Percentiles rank a stretch among this genome's conserved stretches.
phyloP scores from a whole-genome alignment of 2,113 vertebrate genomes.

The Myotis davidii region DNA sequence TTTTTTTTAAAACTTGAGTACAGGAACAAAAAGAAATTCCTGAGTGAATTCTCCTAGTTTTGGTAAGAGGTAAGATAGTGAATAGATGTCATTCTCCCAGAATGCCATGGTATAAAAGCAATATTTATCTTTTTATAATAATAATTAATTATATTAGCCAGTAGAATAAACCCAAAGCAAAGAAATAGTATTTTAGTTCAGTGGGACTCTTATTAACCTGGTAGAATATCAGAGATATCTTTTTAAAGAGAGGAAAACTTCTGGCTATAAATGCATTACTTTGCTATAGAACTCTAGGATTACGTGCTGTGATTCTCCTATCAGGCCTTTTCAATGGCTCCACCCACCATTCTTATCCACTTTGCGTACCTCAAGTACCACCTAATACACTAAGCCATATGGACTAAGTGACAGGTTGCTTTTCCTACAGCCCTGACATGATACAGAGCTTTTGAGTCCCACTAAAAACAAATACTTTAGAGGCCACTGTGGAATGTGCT shows the following conservation, averaged over 20 bases:
- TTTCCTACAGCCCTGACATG: background rate
- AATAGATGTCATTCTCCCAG: background rate
- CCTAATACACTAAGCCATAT: background rate
- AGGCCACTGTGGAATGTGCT: background rate
- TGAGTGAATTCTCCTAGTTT: background rate
- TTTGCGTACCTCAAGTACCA: background rate
- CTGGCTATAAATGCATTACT: background rate
- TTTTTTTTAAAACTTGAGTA: background rate
- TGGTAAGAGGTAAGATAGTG: too few species aligned
- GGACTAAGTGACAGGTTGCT: background rate
- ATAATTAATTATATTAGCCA: background rate
- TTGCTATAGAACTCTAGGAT: background rate
- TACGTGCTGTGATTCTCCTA: background rate
- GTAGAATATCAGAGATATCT: background rate
- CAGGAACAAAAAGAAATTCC: background rate
- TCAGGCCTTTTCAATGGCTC: background rate
- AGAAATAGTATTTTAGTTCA: background rate
- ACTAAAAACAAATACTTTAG: background rate
- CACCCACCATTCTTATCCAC: background rate
- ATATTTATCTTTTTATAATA: background rate
- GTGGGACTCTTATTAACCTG: background rate
- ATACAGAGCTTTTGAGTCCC: background rate
- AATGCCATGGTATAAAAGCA: background rate
- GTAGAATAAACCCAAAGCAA: background rate
- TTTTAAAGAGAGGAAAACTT: background rate